Evolutionary conservation across 2,113 vertebrate genomes (phyloP).

Genomic region (Nerophis ophidion): DNA sequence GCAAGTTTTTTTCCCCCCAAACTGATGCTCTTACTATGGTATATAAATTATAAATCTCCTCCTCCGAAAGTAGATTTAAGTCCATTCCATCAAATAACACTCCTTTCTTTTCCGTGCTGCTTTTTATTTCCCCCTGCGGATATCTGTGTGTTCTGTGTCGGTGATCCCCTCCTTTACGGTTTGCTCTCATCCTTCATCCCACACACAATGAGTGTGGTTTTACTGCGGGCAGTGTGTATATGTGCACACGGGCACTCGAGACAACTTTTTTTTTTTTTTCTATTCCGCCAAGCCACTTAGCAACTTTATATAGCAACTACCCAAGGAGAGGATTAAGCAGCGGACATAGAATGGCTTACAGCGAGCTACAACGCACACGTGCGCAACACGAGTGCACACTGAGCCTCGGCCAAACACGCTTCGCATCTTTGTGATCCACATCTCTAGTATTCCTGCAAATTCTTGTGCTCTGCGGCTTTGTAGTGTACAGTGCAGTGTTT

Average conservation of each 20-base stretch:
- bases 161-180: slow-evolving; percentile 34
- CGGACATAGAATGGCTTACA: slow-evolving; percentile 47
- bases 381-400: slow-evolving; percentile 15
- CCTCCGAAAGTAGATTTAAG: slow-evolving; percentile 28
- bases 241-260: slow-evolving; percentile 56
- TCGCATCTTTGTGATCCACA: slow-evolving; percentile 23
- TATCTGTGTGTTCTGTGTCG: slow-evolving; percentile 47
- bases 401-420: slow-evolving; percentile 18
- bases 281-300: slow-evolving; percentile 63
- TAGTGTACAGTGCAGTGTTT: slow-evolving; percentile 29
- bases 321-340: slow-evolving; percentile 67
- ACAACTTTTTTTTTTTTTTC: slow-evolving; percentile 49
- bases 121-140: slow-evolving; percentile 42
- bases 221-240: slow-evolving; percentile 49
- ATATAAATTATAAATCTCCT: slow-evolving; percentile 3
- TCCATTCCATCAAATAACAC: slow-evolving; percentile 41
- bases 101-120: slow-evolving; percentile 29
- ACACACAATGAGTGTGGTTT: slow-evolving; percentile 51
- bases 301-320: slow-evolving; percentile 67
- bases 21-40: slow-evolving; percentile 15
- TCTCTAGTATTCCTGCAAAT: slow-evolving; percentile 39
- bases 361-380: slow-evolving; percentile 28
- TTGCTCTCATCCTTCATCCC: slow-evolving; percentile 52
- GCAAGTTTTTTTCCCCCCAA: slow-evolving; percentile 7
- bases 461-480: slow-evolving; percentile 36